phyloP scores from a whole-genome alignment of 2,888 invertebrate species.

The Rhagonycha lutea region DNA sequence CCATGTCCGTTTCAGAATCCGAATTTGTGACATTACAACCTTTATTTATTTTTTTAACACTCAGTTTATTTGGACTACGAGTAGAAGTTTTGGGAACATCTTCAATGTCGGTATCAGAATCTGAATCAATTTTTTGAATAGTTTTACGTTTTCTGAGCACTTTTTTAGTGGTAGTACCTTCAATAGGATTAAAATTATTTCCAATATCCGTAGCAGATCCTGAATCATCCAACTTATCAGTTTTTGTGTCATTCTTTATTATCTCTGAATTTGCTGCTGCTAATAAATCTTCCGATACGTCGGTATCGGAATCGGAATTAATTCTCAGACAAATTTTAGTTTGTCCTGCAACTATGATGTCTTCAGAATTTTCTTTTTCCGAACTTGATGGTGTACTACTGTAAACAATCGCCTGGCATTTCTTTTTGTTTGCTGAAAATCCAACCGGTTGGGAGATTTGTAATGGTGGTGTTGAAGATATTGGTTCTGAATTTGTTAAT shows the following conservation, averaged over 20 bases:
- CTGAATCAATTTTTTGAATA: slow-evolving; percentile 3
- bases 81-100: slow-evolving; percentile 2
- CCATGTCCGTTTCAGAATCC: slow-evolving; percentile 16
- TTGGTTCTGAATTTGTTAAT: background rate
- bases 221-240: background rate
- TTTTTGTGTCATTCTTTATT: background rate
- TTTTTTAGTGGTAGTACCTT: background rate
- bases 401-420: background rate
- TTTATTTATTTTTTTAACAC: background rate
- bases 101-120: slow-evolving; percentile 38
- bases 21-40: background rate
- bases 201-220: background rate
- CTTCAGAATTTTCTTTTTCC: background rate
- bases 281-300: background rate
- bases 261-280: background rate
- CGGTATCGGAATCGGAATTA: slow-evolving; percentile 26
- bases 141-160: background rate
- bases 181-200: slow-evolving; percentile 13
- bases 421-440: background rate
- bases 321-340: background rate
- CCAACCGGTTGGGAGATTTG: background rate
- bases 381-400: background rate
- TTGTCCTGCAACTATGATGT: background rate
- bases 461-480: background rate
- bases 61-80: background rate